Percentiles rank a stretch among this genome's conserved stretches.
Evolutionary conservation across 2,888 invertebrate species (phyloP).

Genomic region (Galerucella nymphaeae): DNA sequence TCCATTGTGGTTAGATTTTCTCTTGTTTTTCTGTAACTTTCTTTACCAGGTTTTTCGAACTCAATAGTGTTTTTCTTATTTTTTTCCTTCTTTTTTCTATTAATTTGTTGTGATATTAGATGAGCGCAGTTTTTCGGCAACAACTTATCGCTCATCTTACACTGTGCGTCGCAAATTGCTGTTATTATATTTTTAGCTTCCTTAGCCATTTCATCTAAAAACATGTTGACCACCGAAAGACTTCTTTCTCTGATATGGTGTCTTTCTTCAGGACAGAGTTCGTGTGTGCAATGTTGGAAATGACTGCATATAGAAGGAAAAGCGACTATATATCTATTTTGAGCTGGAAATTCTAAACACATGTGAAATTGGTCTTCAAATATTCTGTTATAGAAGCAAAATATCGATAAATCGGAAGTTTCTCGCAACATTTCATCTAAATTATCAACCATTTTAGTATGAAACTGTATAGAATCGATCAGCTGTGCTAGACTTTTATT

Average conservation of each 20-base stretch:
- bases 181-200: conserved; percentile 99
- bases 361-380: conserved; percentile 99
- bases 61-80: conserved; percentile 89
- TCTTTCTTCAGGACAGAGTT: conserved; percentile 97
- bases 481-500: conserved; percentile 89
- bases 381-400: conserved; percentile 96
- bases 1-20: conserved; percentile 99
- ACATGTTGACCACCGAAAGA: conserved; percentile 95
- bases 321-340: conserved; percentile 96
- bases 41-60: conserved; percentile 92
- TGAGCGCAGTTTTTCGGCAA: conserved; percentile 96
- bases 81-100: conserved; percentile 93
- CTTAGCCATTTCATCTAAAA: conserved; percentile 98
- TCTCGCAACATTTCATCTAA: conserved; percentile 97
- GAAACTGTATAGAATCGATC: conserved; percentile 95
- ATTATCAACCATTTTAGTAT: conserved; percentile 98
- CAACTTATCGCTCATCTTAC: conserved; percentile 94
- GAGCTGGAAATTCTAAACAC: conserved; percentile 98
- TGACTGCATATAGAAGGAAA: conserved; percentile 98
- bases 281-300: conserved; percentile 97
- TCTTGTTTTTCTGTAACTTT: conserved; percentile 94
- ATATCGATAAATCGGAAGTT: conserved; percentile 96
- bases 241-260: conserved; percentile 96
- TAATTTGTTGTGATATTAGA: conserved; percentile 86
- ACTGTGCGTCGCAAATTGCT: conserved; percentile 98